Evolutionary conservation across 2,797 vertebrate genomes (phyloP), one percentile per base, ranked within the genome.

Genomic region (Caiman crocodilus): DNA sequence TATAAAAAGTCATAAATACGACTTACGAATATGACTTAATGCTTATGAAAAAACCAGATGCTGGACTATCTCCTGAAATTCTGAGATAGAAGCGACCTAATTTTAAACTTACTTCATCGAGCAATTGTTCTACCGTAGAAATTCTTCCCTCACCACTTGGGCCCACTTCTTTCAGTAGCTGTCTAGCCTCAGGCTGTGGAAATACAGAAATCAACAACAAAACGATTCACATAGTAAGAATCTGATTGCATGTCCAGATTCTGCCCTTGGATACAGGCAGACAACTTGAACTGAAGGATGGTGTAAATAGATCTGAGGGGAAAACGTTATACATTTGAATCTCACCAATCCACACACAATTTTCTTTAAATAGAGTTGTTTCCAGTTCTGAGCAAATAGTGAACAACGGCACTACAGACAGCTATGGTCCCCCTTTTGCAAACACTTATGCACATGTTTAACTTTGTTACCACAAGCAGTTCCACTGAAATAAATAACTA

Each of bases 161-260:
- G 76, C 98, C 97, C 7, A 99, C 85, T 94, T 99, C 98, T 13
- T 97, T 96, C 88, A 99, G 95, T 71, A 99, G 97, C 89, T 97
- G 97, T 80, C 86, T 93, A 56, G 98, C 97, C 77, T 97, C 97
- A 64, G 94, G 92, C 96, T 98, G 94, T 85, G 92, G 79, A 95
- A 89, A 94, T 60, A 95, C 3, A 94, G 58, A 94, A 73, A 60
- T 61, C 3, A 63, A 17, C 16, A 28, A 15, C 14, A 35, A 81
- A 63, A 61, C 2, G 1, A 21, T 6, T 84, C 71, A 76, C 3
- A 9, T 1, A 82, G 17, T 18, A 25, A 61, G 71, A 83, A 81
- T 17, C 6, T 32, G 60, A 57, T 15, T 3, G 11, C 25, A 58
- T 78, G 60, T 17, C 6, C 11, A 4, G 30, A 7, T 26, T 61